Base-by-base conservation (phyloP, 2,888 invertebrate genomes). In the Hofmannophila pseudospretella region DNA sequence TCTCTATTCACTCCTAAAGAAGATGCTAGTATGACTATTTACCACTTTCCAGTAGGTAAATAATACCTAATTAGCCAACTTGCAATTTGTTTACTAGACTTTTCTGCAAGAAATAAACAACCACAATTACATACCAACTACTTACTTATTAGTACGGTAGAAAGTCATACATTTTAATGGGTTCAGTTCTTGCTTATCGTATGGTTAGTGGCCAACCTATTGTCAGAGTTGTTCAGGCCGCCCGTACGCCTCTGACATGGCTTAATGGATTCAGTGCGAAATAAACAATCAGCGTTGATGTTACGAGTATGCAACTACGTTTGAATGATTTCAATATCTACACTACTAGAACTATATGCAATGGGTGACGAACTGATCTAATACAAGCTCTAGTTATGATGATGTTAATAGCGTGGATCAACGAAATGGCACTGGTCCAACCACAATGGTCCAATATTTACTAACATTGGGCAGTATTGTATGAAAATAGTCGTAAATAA, bases 381-480 rank as follows among this genome's bases (percentile, higher is more conserved):
- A 36, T 29, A 31, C 8, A 3, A 36, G 10, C 8, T 29, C n/a
- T 16, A 16, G 16, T 16, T 16, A 16, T 16, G 16, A 16, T 22
- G 22, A 23, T 36, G 16, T 7, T 25, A 35, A 47, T 41, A 16
- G n/a, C 35, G 42, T 41, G 44, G 40, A 58, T 69, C 54, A 62
- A 62, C 58, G 46, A 56, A 53, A 52, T 66, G 62, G 61, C 68
- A 63, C 41, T 34, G 42, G 43, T 66, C 66, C 65, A 68, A 64
- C 32, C 33, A 45, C 36, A 47, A 50, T 47, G 41, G 36, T 35
- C 31, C 36, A 14, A 45, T 66, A 62, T 71, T 73, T 72, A 67
- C 58, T 62, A 74, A 71, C 58, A 75, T 34, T 12, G 13, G 54
- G 16, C 5, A 16, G 16, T 5, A 16, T 16, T 16, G 16, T 16